Base-by-base conservation (phyloP, 1,140 invertebrate genomes). In the Phenacoccus solenopsis region DNA sequence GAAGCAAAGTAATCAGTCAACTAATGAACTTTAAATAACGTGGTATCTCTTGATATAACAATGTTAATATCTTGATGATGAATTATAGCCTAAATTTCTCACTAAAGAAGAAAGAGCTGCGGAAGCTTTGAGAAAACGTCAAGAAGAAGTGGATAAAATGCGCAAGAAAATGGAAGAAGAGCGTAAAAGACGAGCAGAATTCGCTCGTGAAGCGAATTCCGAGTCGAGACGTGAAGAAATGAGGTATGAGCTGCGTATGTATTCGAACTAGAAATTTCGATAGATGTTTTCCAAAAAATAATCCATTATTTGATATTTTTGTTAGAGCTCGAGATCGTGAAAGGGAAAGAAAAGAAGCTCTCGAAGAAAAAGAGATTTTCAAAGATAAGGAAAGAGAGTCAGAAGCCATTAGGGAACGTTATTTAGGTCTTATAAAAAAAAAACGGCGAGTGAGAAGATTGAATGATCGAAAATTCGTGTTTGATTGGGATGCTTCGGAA, bases 401-500 rank as follows among this genome's bases (percentile, higher is more conserved):
- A 49, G 93, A 96, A 80, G 93, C 93, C 0, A 96, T 96, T 61
- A 91, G 93, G 74, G 96, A 98, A 78, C 83, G 96, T 9, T 99
- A 98, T 79, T 83, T 99, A n/a, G 93, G 94, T 9, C 85, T 96
- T 20, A 81, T 94, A 0, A 98, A 98, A 76, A 97, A 95, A 77
- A 98, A 98, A 76, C 85, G 94, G 5, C 82, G 93, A 56, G 90
- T 97, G 0, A 81, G 98, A 30, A 83, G 96, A 72, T 80, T 98
- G 2, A 99, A 99, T 82, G 98, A 99, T 77, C 82, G 96, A 3
- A 99, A 99, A 81, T 99, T 99, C 85, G 96, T 99, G 0, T 99
- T 99, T 82, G 98, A 99, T 81, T 99, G 98, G 98, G 98, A 99
- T 82, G 94, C 94, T 2, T 89, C 89, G 0, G 98, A 99, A 79